Evolutionary conservation across 2,113 vertebrate species (phyloP).

Genomic region (Tamias sibiricus): DNA sequence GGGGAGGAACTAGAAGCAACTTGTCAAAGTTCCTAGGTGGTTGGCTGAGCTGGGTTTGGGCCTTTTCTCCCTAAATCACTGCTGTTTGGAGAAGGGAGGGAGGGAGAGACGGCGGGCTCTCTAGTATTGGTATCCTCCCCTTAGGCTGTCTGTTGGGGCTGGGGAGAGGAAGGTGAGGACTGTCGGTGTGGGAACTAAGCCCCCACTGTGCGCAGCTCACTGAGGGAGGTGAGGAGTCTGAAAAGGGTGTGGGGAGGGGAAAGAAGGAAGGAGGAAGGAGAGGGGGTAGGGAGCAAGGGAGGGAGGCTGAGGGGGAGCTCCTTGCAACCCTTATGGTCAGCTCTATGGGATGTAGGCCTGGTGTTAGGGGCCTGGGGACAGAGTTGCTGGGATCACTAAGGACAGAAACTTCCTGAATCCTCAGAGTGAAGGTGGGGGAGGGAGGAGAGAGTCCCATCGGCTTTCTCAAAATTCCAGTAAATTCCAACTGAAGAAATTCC

Average conservation of each 20-base stretch:
- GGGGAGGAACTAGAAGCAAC: not conserved
- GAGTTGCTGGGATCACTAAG: not conserved
- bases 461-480: not conserved
- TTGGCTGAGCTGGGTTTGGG: not conserved
- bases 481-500: not conserved
- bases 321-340: not conserved
- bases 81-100: not conserved
- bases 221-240: not conserved
- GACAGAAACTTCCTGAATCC: not conserved
- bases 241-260: not conserved
- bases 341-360: not conserved
- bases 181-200: not conserved
- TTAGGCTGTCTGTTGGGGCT: not conserved
- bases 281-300: not conserved
- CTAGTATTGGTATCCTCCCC: not conserved
- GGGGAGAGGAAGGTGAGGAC: not conserved
- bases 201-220: not conserved
- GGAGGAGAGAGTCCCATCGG: not conserved
- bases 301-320: not conserved
- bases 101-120: not conserved
- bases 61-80: not conserved
- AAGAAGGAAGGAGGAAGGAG: not conserved
- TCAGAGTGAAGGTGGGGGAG: not conserved
- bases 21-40: not conserved
- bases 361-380: not conserved